Conservation (phyloP, 2,113 vertebrate species). For the Aegotheles bennettii region DNA sequence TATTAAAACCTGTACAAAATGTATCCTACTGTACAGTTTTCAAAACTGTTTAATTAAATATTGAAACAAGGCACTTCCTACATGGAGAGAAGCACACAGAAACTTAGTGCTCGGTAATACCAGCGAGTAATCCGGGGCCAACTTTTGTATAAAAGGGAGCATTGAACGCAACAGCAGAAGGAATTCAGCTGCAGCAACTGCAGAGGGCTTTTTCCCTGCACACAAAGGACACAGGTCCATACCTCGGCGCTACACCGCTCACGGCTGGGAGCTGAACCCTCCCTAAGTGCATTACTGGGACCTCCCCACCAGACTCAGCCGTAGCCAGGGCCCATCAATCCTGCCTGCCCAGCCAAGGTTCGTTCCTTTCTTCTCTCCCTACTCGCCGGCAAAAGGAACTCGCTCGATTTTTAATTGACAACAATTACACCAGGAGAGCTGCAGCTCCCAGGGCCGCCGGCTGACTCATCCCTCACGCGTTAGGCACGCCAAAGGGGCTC, state of each 20-base stretch:
- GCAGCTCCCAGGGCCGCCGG: background rate
- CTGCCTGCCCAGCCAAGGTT: background rate
- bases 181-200: constrained; percentile 22
- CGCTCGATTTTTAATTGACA: background rate
- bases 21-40: background rate
- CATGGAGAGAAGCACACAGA: background rate
- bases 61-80: background rate
- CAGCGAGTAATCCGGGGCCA: background rate
- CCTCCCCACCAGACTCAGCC: background rate
- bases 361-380: background rate
- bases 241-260: constrained; percentile 10
- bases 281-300: background rate
- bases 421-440: background rate
- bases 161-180: background rate
- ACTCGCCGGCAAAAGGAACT: background rate
- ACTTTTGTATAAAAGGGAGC: background rate
- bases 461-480: background rate
- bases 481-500: background rate
- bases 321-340: background rate
- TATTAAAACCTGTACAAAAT: background rate
- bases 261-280: background rate
- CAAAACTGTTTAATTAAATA: background rate
- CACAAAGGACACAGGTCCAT: constrained; percentile 66
- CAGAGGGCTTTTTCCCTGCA: constrained; percentile 31
- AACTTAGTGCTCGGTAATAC: background rate